Conservation (phyloP, 2,888 invertebrate genomes). For the Dicycla oo region DNA sequence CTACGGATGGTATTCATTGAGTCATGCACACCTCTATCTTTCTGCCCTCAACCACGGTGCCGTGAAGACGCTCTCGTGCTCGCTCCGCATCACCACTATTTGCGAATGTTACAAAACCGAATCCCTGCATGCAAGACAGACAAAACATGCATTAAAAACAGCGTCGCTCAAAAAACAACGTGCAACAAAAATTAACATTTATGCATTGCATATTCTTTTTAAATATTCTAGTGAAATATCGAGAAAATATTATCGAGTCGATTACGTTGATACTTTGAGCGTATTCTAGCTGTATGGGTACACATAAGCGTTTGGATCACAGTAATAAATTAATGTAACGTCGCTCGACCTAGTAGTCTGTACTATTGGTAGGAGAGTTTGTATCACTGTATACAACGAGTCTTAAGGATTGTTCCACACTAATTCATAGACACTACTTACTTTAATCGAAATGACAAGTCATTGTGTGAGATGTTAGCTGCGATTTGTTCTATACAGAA, state of each 20-base stretch:
- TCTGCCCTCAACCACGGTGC: slow-evolving; percentile 99
- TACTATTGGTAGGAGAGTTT: slow-evolving; percentile 83
- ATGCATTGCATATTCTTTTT: slow-evolving; percentile 91
- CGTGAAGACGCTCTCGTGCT: slow-evolving; percentile 99
- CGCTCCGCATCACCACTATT: slow-evolving; percentile 99
- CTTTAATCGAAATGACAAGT: slow-evolving; percentile 79
- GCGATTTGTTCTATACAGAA: slow-evolving; percentile 87
- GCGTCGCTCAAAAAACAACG: slow-evolving; percentile 94
- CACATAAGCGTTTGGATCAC: slow-evolving; percentile 90
- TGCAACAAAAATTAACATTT: slow-evolving; percentile 93
- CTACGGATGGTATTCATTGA: slow-evolving; percentile 92
- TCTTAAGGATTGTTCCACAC: slow-evolving; percentile 76
- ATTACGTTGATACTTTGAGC: slow-evolving; percentile 91
- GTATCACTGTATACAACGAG: slow-evolving; percentile 77
- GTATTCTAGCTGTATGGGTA: slow-evolving; percentile 89
- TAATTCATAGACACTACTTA: slow-evolving; percentile 83
- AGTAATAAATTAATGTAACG: slow-evolving; percentile 83
- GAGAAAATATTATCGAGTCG: slow-evolving; percentile 86
- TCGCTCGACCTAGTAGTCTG: slow-evolving; percentile 86
- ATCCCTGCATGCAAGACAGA: slow-evolving; percentile 99
- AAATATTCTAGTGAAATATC: slow-evolving; percentile 88
- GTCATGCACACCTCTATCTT: slow-evolving; percentile 99
- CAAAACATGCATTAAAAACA: slow-evolving; percentile 98
- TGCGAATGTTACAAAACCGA: slow-evolving; percentile 99
- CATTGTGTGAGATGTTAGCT: slow-evolving; percentile 87